Conservation (phyloP, 1,140 invertebrate species). For the Drosophila simulans region DNA sequence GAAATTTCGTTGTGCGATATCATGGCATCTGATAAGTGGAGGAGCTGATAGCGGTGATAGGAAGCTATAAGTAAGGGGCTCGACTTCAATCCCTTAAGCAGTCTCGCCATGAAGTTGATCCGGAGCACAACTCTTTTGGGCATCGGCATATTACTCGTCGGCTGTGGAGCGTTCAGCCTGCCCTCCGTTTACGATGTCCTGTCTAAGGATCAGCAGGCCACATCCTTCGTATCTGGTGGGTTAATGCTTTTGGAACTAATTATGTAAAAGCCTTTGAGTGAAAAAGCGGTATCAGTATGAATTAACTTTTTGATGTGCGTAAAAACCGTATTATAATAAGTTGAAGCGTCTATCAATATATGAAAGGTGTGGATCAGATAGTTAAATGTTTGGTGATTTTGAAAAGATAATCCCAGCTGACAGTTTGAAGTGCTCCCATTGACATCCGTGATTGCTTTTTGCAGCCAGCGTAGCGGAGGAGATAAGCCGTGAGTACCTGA, state of each 20-base stretch:
- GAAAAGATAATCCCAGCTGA: slow-evolving; percentile 16
- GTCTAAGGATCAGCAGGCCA: slow-evolving; percentile 31
- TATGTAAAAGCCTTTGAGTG: too few relatives aligned
- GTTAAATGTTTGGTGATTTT: not conserved
- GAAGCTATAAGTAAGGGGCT: slow-evolving; percentile 53
- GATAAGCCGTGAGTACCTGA: slow-evolving; percentile 66
- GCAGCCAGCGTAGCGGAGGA: slow-evolving; percentile 56
- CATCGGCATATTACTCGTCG: slow-evolving; percentile 17
- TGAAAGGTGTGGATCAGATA: slow-evolving; percentile 8
- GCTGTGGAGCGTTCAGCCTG: slow-evolving; percentile 26
- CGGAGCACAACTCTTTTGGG: slow-evolving; percentile 47
- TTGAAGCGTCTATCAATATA: slow-evolving; percentile 3
- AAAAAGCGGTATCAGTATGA: too few relatives aligned
- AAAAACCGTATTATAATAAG: not conserved
- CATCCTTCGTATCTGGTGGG: slow-evolving; percentile 26
- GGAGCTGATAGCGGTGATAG: slow-evolving; percentile 22
- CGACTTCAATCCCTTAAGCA: slow-evolving; percentile 8
- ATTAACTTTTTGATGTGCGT: too few relatives aligned
- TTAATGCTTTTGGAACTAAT: not conserved
- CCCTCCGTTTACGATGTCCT: slow-evolving; percentile 22
- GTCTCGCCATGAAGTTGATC: slow-evolving; percentile 46
- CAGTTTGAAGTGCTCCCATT: slow-evolving; percentile 30
- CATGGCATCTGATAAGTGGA: slow-evolving; percentile 17
- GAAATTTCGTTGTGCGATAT: slow-evolving; percentile 20
- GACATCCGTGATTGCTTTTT: slow-evolving; percentile 15